These are phyloP conservation scores for Acrossocheilus wenchowensis DNA, from an alignment of 2,797 vertebrate species.

Conservation along the genomic window DNA sequence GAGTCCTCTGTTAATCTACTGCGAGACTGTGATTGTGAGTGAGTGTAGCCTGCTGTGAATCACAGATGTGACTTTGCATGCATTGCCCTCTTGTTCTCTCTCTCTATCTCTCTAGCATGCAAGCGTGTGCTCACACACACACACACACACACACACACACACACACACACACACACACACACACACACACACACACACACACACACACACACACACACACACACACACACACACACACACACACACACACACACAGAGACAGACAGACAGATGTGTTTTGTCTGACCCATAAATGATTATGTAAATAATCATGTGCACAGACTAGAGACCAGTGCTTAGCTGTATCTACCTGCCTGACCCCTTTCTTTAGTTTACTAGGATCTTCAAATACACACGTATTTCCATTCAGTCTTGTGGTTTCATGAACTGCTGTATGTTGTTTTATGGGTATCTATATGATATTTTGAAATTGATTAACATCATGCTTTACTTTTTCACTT, in stretches of 20 bases:
- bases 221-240: not conserved
- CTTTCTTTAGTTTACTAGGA: not conserved
- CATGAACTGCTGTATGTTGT: not conserved
- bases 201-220: not conserved
- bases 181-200: not conserved
- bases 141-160: not conserved
- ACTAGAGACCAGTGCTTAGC: constrained; percentile 3
- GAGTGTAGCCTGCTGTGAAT: constrained; percentile 37
- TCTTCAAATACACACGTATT: not conserved
- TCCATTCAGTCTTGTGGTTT: not conserved
- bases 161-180: not conserved
- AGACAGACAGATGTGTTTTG: not conserved
- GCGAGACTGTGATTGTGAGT: constrained; percentile 17
- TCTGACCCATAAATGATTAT: constrained; percentile 5
- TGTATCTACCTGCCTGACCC: constrained; percentile 5
- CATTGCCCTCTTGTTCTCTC: not conserved
- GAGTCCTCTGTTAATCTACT: constrained; percentile 34
- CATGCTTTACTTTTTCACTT: not conserved
- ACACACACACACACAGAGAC: not conserved
- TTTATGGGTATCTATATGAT: not conserved
- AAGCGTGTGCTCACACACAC: no score
- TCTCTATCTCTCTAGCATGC: not conserved
- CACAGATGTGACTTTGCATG: constrained; percentile 39
- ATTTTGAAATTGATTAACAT: not conserved
- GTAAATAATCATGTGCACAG: not conserved